Evolutionary conservation across 2,888 invertebrate genomes (phyloP), one percentile per base, ranked within the genome.

Genomic region (Rhingia campestris): DNA sequence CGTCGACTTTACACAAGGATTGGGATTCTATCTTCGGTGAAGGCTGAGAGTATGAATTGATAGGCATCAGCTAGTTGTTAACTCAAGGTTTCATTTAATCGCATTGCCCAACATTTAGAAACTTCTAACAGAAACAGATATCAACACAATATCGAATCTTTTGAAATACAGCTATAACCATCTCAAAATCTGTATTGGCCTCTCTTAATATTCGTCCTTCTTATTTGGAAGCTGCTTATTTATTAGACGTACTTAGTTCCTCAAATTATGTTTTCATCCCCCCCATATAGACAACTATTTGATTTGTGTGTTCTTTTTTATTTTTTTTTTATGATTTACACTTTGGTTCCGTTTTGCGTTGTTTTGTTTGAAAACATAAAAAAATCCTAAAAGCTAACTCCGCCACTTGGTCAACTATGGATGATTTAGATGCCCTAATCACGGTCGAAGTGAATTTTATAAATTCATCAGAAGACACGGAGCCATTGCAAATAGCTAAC

Each of bases 391-490:
- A 86, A 87, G 87, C 86, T 87, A 87, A 87, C 86, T 88, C 88
- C 86, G 88, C 73, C 77, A 87, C 59, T 80, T 87, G 88, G 87
- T 87, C 87, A 86, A 87, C 88, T 86, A 89, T 88, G 86, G 88
- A 87, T 86, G 94, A 94, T 86, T 93, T 94, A 3, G 95, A 96
- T 87, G 96, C 96, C 0, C 91, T 96, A 5, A 96, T 96, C 49
- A 95, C 95, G 69, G 93, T 97, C 4, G 98, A 98, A 89, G 93
- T 98, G 22, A 94, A 95, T 47, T 93, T 97, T 56, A 95, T 97
- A 0, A 93, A 89, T 47, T 87, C 89, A 14, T 87, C 88, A 5
- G 86, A 84, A 30, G 87, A 87, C 2, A 87, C 84, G 14, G 94
- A 93, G 86, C 93, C 93, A 41, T 88, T 93, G 53, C 94, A 96